Percentiles rank a stretch among this genome's conserved stretches.
Evolutionary conservation across 2,888 invertebrate genomes (phyloP).

Genomic region (Standfussiana lucernea): DNA sequence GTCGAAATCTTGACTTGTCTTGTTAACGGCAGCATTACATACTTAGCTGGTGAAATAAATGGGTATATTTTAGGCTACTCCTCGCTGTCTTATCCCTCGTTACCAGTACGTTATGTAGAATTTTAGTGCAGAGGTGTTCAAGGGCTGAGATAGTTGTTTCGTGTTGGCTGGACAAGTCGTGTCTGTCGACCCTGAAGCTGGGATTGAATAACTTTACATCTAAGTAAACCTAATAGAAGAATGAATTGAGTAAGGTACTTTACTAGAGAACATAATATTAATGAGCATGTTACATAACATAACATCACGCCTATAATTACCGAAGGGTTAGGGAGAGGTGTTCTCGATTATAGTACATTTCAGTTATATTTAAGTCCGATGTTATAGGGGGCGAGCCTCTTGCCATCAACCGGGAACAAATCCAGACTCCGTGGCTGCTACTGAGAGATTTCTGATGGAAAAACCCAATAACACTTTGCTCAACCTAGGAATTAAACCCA

Average conservation of each 20-base stretch:
- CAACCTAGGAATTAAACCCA: too few relatives aligned
- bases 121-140: neutral
- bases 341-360: too few relatives aligned
- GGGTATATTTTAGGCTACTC: neutral
- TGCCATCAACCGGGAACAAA: too few relatives aligned
- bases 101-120: neutral
- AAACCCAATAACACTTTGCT: too few relatives aligned
- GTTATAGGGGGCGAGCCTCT: too few relatives aligned
- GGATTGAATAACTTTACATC: neutral
- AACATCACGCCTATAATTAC: too few relatives aligned
- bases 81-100: neutral
- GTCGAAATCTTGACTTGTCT: neutral
- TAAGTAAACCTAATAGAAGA: neutral
- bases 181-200: constrained; percentile 7
- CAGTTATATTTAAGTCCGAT: too few relatives aligned
- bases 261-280: too few relatives aligned
- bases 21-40: neutral
- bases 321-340: too few relatives aligned
- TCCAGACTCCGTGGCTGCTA: too few relatives aligned
- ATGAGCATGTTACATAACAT: too few relatives aligned
- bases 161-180: neutral
- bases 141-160: constrained; percentile 39
- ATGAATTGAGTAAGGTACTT: neutral
- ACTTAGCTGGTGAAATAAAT: neutral
- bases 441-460: too few relatives aligned